Base-by-base conservation (phyloP, 53 echinoderm and acorn worm species). In the Hippasteria phrygiana region DNA sequence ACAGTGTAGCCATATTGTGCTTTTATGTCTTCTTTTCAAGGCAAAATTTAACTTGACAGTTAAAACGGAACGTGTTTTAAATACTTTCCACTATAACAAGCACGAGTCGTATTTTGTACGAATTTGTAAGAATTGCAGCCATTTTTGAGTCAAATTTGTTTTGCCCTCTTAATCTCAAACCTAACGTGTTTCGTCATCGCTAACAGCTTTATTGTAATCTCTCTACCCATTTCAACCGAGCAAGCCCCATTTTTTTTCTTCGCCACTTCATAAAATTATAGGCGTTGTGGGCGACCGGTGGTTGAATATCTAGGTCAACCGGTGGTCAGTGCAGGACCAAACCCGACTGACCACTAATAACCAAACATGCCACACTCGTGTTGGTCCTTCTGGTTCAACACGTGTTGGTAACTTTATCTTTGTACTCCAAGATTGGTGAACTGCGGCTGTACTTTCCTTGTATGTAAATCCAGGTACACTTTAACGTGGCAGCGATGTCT, bases 261-360 rank as follows among this genome's bases (percentile, higher is more conserved):
- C 20, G 73, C 3, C 37, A 50, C 40, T 73, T 73, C 28, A 12
- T 22, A 11, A 41, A 73, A 34, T 35, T 71, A 32, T 5, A 5
- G 39, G 73, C 20, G 12, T 20, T 76, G 7, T 32, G 16, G 51
- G 22, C 14, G 29, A 3, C 47, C 33, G 76, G 32, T 34, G 37
- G 31, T 34, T 10, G 20, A 27, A 14, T 42, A 74, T 35, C 76
- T 76, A 34, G 76, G 76, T 76, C 76, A 76, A 43, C 14, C 51
- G 33, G n/a, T 50, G 76, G 76, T 76, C 76, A 76, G 53, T 53
- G 12, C 67, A 33, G 50, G 76, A 20, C 50, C 32, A 24, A 76
- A 47, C 36, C 62, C 62, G 17, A n/a, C 62, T 79, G 79, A 79
- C 56, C 79, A 40, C 69, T 67, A 74, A 40, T 79, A 38, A 59